Percentiles rank a stretch among this genome's conserved stretches.
Conservation (phyloP, 1,140 invertebrate genomes). For the Habropoda laboriosa region DNA sequence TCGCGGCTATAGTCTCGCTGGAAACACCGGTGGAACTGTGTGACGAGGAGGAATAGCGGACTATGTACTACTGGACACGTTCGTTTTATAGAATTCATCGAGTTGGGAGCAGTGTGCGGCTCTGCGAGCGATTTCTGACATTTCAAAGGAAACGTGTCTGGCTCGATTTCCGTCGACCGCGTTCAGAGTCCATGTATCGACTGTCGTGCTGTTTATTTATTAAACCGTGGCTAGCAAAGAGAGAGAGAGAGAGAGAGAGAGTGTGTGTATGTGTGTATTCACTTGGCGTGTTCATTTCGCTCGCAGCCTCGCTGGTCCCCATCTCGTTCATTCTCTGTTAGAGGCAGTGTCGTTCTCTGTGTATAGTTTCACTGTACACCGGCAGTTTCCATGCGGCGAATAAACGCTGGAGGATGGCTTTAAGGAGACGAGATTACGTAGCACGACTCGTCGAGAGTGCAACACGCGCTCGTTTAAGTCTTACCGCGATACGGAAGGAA, state of each 20-base stretch:
- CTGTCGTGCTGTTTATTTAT: slow-evolving; percentile 53
- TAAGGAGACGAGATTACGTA: slow-evolving; percentile 14
- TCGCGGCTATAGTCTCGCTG: not conserved
- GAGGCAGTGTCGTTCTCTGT: not conserved
- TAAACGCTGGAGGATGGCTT: not conserved
- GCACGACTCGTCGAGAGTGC: not conserved
- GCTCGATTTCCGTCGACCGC: slow-evolving; percentile 48
- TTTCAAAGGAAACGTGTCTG: slow-evolving; percentile 34
- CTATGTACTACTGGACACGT: no score
- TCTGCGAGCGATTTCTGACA: slow-evolving; percentile 38
- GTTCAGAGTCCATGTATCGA: slow-evolving; percentile 43
- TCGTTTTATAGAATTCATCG: not conserved
- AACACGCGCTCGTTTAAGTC: not conserved
- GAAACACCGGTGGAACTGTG: not conserved
- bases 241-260: no score
- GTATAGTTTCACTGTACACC: not conserved
- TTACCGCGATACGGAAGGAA: not conserved
- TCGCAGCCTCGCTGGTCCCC: not conserved
- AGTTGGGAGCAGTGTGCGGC: not conserved
- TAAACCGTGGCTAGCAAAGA: not conserved
- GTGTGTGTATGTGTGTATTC: no score
- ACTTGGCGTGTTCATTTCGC: slow-evolving; percentile 13
- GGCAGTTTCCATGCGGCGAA: not conserved
- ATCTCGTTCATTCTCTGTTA: no score
- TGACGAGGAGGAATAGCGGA: no score